A percentile compares a stretch with the other conserved stretches of the same genome.
Evolutionary conservation across 2,113 vertebrate genomes (phyloP).

Genomic region (Bagarius yarrelli): DNA sequence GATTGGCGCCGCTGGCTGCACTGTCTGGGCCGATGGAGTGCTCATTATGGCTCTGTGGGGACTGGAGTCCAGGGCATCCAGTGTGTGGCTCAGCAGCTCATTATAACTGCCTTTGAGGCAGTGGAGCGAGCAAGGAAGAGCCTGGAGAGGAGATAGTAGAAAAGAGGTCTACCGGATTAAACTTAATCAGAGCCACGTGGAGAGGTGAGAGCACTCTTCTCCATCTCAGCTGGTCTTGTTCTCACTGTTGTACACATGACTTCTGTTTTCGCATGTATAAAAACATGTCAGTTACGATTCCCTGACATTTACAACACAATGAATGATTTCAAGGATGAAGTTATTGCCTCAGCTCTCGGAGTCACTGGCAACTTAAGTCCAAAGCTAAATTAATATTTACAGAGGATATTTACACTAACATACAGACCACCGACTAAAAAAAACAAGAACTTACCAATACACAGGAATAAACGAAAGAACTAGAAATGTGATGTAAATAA

Average conservation of each 20-base stretch:
- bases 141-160: constrained; percentile 55
- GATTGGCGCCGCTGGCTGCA: constrained; percentile 65
- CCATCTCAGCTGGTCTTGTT: constrained; percentile 37
- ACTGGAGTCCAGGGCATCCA: constrained; percentile 70
- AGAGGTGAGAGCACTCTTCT: constrained; percentile 63
- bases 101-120: constrained; percentile 67
- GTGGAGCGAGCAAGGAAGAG: constrained; percentile 54
- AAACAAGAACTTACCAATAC: not conserved
- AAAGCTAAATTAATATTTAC: not conserved
- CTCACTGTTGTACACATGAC: constrained; percentile 59
- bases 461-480: not conserved
- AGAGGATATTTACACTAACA: not conserved
- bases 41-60: constrained; percentile 76
- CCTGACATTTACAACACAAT: constrained; percentile 67
- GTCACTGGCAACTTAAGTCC: not conserved
- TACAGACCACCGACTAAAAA: not conserved
- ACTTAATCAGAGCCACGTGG: constrained; percentile 78
- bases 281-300: constrained; percentile 55
- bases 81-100: constrained; percentile 72
- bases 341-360: constrained; percentile 41
- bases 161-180: constrained; percentile 73
- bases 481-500: not conserved
- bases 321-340: constrained; percentile 71
- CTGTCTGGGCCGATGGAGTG: constrained; percentile 69
- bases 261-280: constrained; percentile 66